A percentile compares a stretch with the other conserved stretches of the same genome.
Conservation (phyloP, 2,797 vertebrate genomes). For the Pantherophis alleghaniensis region DNA sequence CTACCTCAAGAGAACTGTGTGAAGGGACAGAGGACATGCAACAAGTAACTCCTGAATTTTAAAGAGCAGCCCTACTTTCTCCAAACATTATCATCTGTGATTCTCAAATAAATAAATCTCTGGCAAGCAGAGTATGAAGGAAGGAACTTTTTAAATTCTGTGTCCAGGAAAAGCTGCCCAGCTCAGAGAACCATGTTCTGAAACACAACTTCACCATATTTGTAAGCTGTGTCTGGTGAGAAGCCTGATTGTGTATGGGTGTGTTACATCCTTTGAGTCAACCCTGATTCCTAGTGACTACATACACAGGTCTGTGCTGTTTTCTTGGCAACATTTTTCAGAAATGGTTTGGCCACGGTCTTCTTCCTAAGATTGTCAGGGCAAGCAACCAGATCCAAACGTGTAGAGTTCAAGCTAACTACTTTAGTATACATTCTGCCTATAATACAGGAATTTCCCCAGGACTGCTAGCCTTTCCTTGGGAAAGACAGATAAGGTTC, state of each 20-base stretch:
- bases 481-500: not conserved
- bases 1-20: not conserved
- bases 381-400: not conserved
- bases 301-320: not conserved
- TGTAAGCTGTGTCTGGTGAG: not conserved
- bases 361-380: not conserved
- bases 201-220: not conserved
- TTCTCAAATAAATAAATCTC: not conserved
- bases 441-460: not conserved
- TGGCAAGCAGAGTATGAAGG: not conserved
- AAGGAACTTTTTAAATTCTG: not conserved
- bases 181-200: not conserved
- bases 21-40: not conserved
- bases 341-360: not conserved
- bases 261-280: not conserved
- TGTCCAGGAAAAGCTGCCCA: not conserved
- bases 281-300: not conserved
- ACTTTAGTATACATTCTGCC: not conserved
- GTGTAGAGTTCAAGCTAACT: not conserved
- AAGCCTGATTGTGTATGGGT: not conserved
- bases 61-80: not conserved
- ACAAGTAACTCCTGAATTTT: not conserved
- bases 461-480: not conserved
- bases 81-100: not conserved
- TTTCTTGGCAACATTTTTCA: not conserved